Conservation (phyloP, 2,888 invertebrate genomes). For the Diarsia rubi region DNA sequence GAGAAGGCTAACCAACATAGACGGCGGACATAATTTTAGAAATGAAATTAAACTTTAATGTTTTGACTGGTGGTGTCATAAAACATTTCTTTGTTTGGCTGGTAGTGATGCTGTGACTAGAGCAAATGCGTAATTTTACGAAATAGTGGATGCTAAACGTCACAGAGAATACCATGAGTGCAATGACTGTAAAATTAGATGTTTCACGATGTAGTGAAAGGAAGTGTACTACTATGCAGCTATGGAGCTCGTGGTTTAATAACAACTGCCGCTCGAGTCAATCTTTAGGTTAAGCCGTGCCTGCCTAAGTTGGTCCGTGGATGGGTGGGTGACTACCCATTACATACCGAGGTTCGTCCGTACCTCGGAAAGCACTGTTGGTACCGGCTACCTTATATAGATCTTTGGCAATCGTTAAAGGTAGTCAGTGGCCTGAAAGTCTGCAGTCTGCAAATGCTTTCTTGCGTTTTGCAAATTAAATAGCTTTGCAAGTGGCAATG, state of each 20-base stretch:
- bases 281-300: too few species aligned
- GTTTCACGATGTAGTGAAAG: not conserved
- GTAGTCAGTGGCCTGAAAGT: too few species aligned
- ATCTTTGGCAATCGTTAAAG: too few species aligned
- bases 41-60: constrained; percentile 55
- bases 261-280: too few species aligned
- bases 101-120: constrained; percentile 17
- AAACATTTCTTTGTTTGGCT: constrained; percentile 51
- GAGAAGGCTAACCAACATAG: constrained; percentile 54
- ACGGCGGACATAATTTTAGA: constrained; percentile 54
- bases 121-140: constrained; percentile 17
- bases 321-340: too few species aligned
- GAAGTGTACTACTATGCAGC: not conserved
- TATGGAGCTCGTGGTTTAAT: too few species aligned
- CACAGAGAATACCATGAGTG: constrained; percentile 1
- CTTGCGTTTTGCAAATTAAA: not conserved
- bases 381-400: too few species aligned
- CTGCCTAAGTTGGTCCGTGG: too few species aligned
- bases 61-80: constrained; percentile 59
- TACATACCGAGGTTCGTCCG: too few species aligned
- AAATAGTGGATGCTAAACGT: constrained; percentile 15
- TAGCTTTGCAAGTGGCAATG: not conserved
- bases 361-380: too few species aligned
- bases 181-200: constrained; percentile 19
- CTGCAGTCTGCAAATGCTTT: not conserved